Evolutionary conservation across 2,797 vertebrate species (phyloP), one percentile per base, ranked within the genome.

Genomic region (Coregonus sp.): DNA sequence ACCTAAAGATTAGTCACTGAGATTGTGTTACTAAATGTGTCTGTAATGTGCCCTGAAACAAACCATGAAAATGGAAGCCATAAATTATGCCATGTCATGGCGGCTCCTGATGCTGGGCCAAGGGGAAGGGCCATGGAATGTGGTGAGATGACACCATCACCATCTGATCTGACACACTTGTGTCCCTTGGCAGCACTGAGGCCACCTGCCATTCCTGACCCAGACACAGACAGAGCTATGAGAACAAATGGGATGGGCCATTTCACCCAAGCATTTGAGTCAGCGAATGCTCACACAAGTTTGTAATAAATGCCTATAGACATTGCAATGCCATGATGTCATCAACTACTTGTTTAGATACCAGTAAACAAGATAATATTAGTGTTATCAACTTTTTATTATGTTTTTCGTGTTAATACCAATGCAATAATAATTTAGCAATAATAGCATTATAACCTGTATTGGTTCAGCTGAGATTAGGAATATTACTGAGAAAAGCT

Each of bases 1-100:
- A 76, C 16, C 18, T n/a, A 2, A n/a, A 40, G 29, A 75, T 89
- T 85, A 86, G 56, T 86, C 83, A 84, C 40, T 29, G 20, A 5
- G 54, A 71, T 74, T 15, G 2, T 37, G 70, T 37, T 80, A 68
- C 75, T 70, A 73, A 81, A 84, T 29, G 50, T 74, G 52, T 40
- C 59, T 6, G 33, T 20, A 61, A 20, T 2, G 54, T 47, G 51
- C 29, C 40, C 20, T 69, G 31, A 74, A 74, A 47, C 59, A 66
- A 50, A 16, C 18, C 37, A 29, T 66, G 40, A 6, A 40, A 61
- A 61, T 5, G n/a, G 50, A 25, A 52, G 33, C 40, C 63, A 72
- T 72, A 54, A 35, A 33, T 31, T 54, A 54, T 37, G 15, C 31
- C 18, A 56, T 70, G 71, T 29, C 51, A 31, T 33, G 71, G 70